Percentiles rank a stretch among this genome's conserved stretches.
phyloP scores from a whole-genome alignment of 2,888 invertebrate species.

The Tineola bisselliella region DNA sequence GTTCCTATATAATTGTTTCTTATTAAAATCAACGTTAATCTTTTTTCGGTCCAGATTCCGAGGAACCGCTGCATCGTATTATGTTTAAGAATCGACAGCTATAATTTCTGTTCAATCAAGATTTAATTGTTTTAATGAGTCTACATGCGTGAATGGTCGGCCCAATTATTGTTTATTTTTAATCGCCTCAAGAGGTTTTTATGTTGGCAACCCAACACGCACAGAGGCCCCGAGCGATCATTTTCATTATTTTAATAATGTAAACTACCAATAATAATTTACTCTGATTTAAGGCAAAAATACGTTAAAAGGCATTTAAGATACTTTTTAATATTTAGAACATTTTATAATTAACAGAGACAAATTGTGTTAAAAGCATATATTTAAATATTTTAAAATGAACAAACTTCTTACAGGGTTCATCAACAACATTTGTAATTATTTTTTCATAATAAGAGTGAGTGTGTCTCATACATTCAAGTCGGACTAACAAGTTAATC shows the following conservation, averaged over 20 bases:
- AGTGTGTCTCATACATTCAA: background rate
- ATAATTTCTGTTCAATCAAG: slow-evolving; percentile 69
- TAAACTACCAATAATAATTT: slow-evolving; percentile 69
- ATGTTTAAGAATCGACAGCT: slow-evolving; percentile 68
- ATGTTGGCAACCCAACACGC: slow-evolving; percentile 64
- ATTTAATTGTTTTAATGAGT: slow-evolving; percentile 69
- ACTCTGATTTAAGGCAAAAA: slow-evolving; percentile 66
- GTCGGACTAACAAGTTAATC: slow-evolving; percentile 56
- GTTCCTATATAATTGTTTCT: slow-evolving; percentile 65
- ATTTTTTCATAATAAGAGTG: background rate
- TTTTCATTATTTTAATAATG: slow-evolving; percentile 70
- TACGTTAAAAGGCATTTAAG: slow-evolving; percentile 65
- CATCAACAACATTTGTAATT: too few species aligned
- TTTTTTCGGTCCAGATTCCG: slow-evolving; percentile 62
- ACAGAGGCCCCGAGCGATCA: slow-evolving; percentile 60
- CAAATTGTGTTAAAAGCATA: too few species aligned
- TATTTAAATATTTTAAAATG: too few species aligned
- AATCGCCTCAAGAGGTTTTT: slow-evolving; percentile 67
- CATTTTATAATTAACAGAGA: too few species aligned
- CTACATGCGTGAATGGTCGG: slow-evolving; percentile 67
- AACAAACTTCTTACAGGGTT: too few species aligned
- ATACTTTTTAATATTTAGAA: slow-evolving; percentile 16
- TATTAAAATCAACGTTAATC: slow-evolving; percentile 67
- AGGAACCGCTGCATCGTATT: slow-evolving; percentile 55
- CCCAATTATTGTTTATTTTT: slow-evolving; percentile 69